Evolutionary conservation across 2,888 invertebrate species (phyloP), one percentile per base, ranked within the genome.

Genomic region (Melikaiella ostensackeni): DNA sequence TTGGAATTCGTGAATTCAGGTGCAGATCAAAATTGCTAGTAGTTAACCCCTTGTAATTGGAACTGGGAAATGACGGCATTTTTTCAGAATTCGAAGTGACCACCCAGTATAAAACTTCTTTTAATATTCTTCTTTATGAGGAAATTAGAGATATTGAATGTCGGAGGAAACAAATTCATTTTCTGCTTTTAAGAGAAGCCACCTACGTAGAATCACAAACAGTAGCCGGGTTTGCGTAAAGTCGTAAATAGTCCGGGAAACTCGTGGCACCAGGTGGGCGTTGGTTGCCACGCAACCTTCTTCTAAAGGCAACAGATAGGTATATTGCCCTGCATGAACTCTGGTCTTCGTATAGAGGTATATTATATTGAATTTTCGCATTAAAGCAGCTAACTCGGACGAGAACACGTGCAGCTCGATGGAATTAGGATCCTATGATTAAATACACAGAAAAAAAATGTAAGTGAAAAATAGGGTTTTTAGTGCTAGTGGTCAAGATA

Each of bases 191-290:
- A 0, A 8, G 33, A 62, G 16, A 27, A 66, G 11, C 13, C 64
- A 42, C 64, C 64, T 64, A 64, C 24, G 21, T 64, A 64, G 16
- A 13, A 24, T 38, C 13, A 3, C 7, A 21, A 11, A 63, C 63
- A 63, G 35, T 19, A 63, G 38, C 27, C 38, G 8, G 24, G 50
- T 79, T 81, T 76, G 70, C 79, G 75, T 76, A 46, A 24, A 64
- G 42, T 46, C 81, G 77, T 78, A 78, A 78, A 83, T 74, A 80
- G 62, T 76, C 77, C 70, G 74, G 38, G 46, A n/a, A 79, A 80
- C 88, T 84, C 87, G 87, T 88, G 87, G 84, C 86, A 81, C 64
- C 76, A 76, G 77, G 88, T 88, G 88, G 88, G 88, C 85, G 88
- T 84, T 76, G 81, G 88, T 89, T 88, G 88, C 88, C 84, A 84